phyloP scores from a whole-genome alignment of 2,797 vertebrate species.

The Rhinophrynus dorsalis region DNA sequence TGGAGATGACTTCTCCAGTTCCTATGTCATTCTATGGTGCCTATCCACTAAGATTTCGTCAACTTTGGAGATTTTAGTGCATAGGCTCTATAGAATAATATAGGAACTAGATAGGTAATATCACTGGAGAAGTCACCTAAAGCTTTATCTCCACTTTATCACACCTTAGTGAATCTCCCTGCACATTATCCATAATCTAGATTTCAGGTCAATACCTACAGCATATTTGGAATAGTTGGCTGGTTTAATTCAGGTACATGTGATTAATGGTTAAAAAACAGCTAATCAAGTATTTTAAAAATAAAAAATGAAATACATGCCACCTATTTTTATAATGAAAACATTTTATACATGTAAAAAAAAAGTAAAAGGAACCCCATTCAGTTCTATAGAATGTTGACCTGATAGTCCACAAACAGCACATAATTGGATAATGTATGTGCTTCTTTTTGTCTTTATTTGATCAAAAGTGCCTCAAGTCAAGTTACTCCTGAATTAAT shows the following conservation, averaged over 20 bases:
- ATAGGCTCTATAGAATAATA: too few species aligned
- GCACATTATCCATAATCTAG: background rate
- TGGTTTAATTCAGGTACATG: background rate
- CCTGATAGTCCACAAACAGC: constrained; percentile 8
- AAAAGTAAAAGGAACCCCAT: background rate
- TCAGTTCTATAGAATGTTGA: constrained; percentile 15
- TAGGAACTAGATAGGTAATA: too few species aligned
- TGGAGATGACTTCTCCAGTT: too few species aligned
- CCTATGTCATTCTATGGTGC: too few species aligned
- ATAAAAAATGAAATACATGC: constrained; percentile 3
- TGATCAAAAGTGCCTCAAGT: constrained; percentile 46
- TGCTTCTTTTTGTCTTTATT: constrained; percentile 23
- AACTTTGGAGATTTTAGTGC: too few species aligned
- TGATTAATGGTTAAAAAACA: constrained; percentile 19
- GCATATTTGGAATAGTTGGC: constrained; percentile 26
- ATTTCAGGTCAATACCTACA: background rate
- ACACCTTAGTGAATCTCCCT: too few species aligned
- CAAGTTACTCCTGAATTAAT: constrained; percentile 50
- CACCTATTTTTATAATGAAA: constrained; percentile 9
- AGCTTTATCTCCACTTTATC: too few species aligned
- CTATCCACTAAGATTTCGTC: too few species aligned
- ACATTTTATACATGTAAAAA: constrained; percentile 12
- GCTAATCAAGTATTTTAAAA: constrained; percentile 15
- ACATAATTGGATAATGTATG: constrained; percentile 6
- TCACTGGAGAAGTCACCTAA: too few species aligned